Conservation (phyloP, 2,797 vertebrate species). For the Saxicola maurus region DNA sequence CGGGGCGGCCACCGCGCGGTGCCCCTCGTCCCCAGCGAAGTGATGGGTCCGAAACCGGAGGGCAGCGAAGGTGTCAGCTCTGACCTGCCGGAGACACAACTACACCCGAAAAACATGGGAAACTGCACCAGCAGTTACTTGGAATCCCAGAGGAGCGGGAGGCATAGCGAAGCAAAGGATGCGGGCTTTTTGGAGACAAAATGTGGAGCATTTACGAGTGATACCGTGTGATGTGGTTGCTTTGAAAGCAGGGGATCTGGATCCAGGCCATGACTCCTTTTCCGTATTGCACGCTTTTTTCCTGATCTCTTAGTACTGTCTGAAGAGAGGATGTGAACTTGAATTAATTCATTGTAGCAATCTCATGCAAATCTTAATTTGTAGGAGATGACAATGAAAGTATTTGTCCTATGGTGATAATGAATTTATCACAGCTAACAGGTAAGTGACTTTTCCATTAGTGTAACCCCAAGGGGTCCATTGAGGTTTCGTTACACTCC, state of each 20-base stretch:
- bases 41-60: background rate
- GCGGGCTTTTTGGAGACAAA: background rate
- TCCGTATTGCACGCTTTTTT: accelerated
- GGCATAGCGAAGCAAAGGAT: background rate
- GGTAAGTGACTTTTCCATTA: background rate
- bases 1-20: background rate
- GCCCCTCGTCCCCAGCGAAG: background rate
- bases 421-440: background rate
- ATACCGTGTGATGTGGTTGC: background rate
- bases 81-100: accelerated
- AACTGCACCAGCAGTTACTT: accelerated
- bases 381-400: background rate
- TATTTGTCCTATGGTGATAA: background rate
- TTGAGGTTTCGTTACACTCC: background rate
- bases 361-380: background rate
- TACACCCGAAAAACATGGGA: accelerated
- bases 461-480: background rate
- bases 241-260: background rate
- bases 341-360: background rate
- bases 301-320: background rate
- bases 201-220: accelerated
- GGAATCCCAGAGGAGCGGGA: background rate
- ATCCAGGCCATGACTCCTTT: background rate
- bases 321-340: background rate
- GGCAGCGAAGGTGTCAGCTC: background rate